Percentiles rank a stretch among this genome's conserved stretches.
Evolutionary conservation across 2,113 vertebrate species (phyloP).

Genomic region (Irena cyanogastra): DNA sequence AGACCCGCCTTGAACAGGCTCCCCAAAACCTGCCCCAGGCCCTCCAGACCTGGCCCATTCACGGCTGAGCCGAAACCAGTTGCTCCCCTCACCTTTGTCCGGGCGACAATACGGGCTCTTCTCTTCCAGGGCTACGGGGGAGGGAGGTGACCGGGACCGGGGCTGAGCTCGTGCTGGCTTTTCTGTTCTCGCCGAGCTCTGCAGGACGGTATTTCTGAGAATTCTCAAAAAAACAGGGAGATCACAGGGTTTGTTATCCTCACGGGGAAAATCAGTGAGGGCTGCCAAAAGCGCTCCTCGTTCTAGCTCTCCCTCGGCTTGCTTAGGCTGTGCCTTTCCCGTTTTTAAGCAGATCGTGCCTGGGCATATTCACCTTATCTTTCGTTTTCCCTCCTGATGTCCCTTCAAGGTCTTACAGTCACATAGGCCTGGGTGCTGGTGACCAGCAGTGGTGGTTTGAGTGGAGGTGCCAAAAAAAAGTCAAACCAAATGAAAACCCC

Average conservation of each 20-base stretch:
- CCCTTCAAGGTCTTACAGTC: neutral
- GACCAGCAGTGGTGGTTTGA: neutral
- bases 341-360: neutral
- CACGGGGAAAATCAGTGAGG: fast-evolving
- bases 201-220: neutral
- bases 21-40: neutral
- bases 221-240: neutral
- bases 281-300: neutral
- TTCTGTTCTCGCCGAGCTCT: neutral
- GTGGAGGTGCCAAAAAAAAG: neutral
- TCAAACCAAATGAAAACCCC: neutral
- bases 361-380: neutral
- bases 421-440: neutral
- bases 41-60: neutral
- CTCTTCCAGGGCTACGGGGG: neutral
- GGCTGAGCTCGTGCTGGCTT: neutral
- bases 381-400: neutral
- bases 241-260: neutral
- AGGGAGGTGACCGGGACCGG: neutral
- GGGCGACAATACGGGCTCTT: neutral
- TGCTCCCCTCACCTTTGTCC: slow-evolving; percentile 10
- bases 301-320: neutral
- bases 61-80: neutral
- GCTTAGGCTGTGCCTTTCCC: neutral
- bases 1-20: neutral